These are phyloP conservation scores for Branchipolynoe longqiensis DNA, from an alignment of 2,888 invertebrate species.

Conservation along the genomic window DNA sequence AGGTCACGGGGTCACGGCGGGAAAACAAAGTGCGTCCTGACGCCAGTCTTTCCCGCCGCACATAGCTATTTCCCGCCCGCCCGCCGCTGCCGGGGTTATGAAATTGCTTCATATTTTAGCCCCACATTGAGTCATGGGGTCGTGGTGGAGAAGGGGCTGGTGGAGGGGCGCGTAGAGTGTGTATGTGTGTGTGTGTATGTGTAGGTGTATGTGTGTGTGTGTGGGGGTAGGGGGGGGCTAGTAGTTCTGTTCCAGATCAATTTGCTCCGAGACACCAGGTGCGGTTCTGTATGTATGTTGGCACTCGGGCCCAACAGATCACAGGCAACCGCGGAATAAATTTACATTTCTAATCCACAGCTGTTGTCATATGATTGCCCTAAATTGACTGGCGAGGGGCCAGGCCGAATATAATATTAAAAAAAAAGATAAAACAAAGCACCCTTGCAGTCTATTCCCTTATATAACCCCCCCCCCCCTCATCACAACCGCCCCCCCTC, in stretches of 20 bases:
- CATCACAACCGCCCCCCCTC: constrained; percentile 11
- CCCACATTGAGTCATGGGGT: neutral
- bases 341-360: constrained; percentile 47
- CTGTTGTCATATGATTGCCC: constrained; percentile 50
- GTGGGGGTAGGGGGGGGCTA: neutral
- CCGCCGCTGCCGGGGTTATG: neutral
- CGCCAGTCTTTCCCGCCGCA: neutral
- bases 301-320: constrained; percentile 34
- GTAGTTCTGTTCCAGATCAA: constrained; percentile 19
- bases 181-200: neutral
- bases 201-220: neutral
- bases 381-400: too few relatives aligned
- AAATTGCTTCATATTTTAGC: constrained; percentile 45
- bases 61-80: constrained; percentile 31
- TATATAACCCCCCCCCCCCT: too few relatives aligned
- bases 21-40: constrained; percentile 3
- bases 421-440: too few relatives aligned
- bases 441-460: too few relatives aligned
- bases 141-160: neutral
- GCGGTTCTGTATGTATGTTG: constrained; percentile 31
- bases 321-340: constrained; percentile 25
- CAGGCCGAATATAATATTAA: too few relatives aligned
- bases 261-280: constrained; percentile 33
- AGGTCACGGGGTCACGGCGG: constrained; percentile 19
- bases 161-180: too few relatives aligned